These are phyloP conservation scores for Podilymbus podiceps DNA, from an alignment of 2,113 vertebrate species.

Conservation along the genomic window DNA sequence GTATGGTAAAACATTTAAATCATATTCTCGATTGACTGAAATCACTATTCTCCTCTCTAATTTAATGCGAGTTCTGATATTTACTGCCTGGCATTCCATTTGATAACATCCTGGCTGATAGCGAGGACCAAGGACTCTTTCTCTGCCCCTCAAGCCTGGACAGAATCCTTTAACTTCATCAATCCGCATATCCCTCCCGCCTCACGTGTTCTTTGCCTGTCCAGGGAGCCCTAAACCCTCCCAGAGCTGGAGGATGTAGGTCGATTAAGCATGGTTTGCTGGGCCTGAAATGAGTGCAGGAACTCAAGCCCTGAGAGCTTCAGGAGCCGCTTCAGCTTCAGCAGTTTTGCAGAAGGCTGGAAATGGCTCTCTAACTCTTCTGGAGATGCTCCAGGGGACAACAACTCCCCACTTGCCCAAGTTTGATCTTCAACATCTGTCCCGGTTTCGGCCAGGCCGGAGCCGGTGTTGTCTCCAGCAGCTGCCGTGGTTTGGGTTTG, in stretches of 20 bases:
- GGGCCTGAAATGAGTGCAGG: background rate
- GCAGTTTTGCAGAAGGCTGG: background rate
- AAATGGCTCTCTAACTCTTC: background rate
- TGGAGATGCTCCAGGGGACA: background rate
- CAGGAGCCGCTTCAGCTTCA: rapidly evolving
- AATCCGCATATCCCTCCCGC: background rate
- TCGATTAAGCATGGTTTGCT: background rate
- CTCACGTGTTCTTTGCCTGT: background rate
- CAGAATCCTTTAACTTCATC: background rate
- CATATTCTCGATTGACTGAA: background rate
- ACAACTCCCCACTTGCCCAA: background rate
- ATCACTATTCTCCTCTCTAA: background rate
- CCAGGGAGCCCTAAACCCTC: background rate
- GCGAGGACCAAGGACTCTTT: background rate
- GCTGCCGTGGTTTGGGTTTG: no score
- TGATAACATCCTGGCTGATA: rapidly evolving
- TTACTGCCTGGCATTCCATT: background rate
- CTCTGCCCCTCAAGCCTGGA: background rate
- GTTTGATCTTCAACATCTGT: background rate
- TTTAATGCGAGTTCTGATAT: background rate
- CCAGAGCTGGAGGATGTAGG: background rate
- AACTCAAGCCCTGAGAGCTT: background rate
- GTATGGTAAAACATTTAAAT: background rate
- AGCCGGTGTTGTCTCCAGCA: no score
- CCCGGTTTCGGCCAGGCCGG: no score